Percentiles rank a stretch among this genome's conserved stretches.
phyloP scores from a whole-genome alignment of 2,888 invertebrate species.

The Aporophyla nigra region DNA sequence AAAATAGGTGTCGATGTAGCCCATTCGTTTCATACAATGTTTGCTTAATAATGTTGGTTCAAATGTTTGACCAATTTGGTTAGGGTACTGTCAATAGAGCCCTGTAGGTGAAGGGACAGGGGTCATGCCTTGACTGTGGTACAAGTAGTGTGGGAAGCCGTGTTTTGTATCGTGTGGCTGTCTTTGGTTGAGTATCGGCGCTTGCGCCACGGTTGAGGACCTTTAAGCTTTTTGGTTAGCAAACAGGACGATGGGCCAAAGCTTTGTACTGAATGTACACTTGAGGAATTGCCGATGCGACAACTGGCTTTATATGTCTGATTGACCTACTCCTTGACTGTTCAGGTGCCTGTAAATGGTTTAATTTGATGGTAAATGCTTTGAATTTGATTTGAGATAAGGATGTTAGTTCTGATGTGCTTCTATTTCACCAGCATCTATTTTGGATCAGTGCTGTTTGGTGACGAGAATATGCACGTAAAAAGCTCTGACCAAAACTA shows the following conservation, averaged over 20 bases:
- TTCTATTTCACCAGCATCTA: not conserved
- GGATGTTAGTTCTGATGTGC: not conserved
- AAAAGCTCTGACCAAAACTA: not conserved
- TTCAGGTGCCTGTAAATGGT: no score
- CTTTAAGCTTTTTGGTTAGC: constrained; percentile 39
- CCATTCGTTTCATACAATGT: constrained; percentile 77
- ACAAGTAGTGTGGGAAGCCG: constrained; percentile 63
- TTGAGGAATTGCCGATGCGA: not conserved
- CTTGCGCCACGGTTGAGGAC: constrained; percentile 23
- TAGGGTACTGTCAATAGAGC: constrained; percentile 78
- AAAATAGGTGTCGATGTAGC: constrained; percentile 85
- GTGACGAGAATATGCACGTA: not conserved
- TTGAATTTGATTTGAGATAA: not conserved
- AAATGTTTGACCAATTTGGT: constrained; percentile 76
- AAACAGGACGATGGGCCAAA: constrained; percentile 27
- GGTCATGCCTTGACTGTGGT: constrained; percentile 57
- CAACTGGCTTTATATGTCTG: no score
- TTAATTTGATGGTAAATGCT: no score
- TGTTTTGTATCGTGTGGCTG: constrained; percentile 54
- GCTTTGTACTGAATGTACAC: not conserved
- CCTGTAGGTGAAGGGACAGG: constrained; percentile 78
- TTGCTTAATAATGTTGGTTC: constrained; percentile 66
- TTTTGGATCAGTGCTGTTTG: not conserved
- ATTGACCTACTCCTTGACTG: no score
- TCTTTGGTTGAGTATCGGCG: constrained; percentile 44